Percentiles rank a stretch among this genome's conserved stretches.
These are phyloP conservation scores for Himalopsyche japonica DNA, from an alignment of 2,888 invertebrate species.

Conservation along the genomic window DNA sequence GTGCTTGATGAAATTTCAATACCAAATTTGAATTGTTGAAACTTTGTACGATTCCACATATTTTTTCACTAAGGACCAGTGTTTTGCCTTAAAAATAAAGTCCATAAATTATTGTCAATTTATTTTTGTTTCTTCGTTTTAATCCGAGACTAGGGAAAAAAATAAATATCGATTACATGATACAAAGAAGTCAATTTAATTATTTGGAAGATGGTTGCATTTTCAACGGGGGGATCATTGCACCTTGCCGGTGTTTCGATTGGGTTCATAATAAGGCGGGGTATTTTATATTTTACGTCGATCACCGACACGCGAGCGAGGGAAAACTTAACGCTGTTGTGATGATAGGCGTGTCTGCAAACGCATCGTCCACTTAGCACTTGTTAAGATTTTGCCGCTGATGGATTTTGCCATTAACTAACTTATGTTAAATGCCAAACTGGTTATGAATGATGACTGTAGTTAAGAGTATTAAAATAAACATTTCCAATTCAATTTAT, in stretches of 20 bases:
- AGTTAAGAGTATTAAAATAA: neutral
- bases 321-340: neutral
- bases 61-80: no score
- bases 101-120: no score
- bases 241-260: neutral
- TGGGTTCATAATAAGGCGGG: neutral
- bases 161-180: no score
- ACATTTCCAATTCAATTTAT: neutral
- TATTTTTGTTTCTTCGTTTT: no score
- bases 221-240: neutral
- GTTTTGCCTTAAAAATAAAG: no score
- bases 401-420: conserved; percentile 21
- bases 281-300: neutral
- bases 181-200: no score
- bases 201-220: neutral
- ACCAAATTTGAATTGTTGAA: no score
- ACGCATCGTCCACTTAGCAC: conserved; percentile 30
- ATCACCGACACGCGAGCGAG: neutral
- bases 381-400: conserved; percentile 32
- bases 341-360: conserved; percentile 18
- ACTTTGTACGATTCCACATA: no score
- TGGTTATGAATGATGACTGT: neutral
- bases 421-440: neutral
- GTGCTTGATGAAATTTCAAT: no score
- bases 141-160: no score